Evolutionary conservation across 2,113 vertebrate species (phyloP).

Genomic region (Dendrocopos noguchii): DNA sequence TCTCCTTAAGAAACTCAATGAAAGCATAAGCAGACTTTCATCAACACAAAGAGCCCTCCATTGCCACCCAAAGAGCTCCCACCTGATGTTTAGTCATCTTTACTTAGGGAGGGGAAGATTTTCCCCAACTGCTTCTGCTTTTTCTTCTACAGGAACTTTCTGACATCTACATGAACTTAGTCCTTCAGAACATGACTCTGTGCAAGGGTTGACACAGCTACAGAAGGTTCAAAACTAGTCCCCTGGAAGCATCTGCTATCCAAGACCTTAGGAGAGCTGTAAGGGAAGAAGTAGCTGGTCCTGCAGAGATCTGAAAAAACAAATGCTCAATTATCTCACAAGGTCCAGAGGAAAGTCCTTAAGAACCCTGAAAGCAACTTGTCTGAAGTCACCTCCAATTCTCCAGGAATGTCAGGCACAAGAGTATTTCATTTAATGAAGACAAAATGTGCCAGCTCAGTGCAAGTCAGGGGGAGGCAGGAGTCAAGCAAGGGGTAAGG

Average conservation of each 20-base stretch:
- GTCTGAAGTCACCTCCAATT: background rate
- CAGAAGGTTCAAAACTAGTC: background rate
- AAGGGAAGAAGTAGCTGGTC: background rate
- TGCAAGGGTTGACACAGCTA: background rate
- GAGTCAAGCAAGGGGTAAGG: background rate
- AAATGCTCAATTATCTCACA: background rate
- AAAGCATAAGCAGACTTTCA: background rate
- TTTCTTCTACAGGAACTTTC: background rate
- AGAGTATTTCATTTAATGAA: background rate
- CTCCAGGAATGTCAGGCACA: background rate
- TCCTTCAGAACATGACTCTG: background rate
- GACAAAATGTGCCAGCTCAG: background rate
- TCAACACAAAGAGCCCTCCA: background rate
- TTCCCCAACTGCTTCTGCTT: background rate
- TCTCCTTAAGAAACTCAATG: background rate
- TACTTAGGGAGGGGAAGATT: background rate
- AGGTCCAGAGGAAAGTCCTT: background rate
- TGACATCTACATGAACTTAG: background rate
- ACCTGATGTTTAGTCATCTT: background rate
- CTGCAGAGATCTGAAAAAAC: background rate
- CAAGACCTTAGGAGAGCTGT: background rate
- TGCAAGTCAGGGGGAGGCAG: accelerated
- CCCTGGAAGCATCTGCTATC: background rate
- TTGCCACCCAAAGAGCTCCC: background rate
- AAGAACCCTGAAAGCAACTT: background rate